Conservation (phyloP, 1,140 invertebrate genomes). For the Glossosoma conforme region DNA sequence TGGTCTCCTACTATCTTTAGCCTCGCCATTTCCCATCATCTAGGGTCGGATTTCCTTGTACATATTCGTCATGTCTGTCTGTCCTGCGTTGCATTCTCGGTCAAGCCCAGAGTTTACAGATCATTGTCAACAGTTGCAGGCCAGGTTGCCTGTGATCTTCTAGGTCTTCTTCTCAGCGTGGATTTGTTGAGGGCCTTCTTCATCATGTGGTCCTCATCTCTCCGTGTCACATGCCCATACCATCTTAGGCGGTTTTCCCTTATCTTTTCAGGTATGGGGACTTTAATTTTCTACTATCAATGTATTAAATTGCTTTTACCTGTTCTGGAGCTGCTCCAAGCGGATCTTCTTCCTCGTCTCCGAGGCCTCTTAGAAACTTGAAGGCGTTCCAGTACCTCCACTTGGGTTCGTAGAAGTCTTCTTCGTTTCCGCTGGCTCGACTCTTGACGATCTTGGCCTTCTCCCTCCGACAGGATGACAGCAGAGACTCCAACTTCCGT, state of each 20-base stretch:
- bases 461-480: constrained; percentile 22
- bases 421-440: constrained; percentile 7
- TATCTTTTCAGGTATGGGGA: neutral
- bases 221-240: neutral
- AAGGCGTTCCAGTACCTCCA: constrained; percentile 29
- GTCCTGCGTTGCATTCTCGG: no score
- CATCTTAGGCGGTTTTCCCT: neutral
- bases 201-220: neutral
- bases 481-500: constrained; percentile 23
- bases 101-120: no score
- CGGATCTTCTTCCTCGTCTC: constrained; percentile 24
- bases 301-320: constrained; percentile 7
- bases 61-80: no score
- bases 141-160: no score
- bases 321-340: constrained; percentile 23
- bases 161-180: neutral
- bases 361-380: constrained; percentile 24
- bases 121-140: no score
- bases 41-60: no score
- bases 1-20: no score
- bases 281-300: neutral
- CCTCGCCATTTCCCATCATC: no score
- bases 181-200: neutral
- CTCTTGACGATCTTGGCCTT: constrained; percentile 19
- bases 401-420: constrained; percentile 11